A percentile compares a stretch with the other conserved stretches of the same genome.
These are phyloP conservation scores for Phymatocera aterrima DNA, from an alignment of 2,888 invertebrate genomes.

Conservation along the genomic window DNA sequence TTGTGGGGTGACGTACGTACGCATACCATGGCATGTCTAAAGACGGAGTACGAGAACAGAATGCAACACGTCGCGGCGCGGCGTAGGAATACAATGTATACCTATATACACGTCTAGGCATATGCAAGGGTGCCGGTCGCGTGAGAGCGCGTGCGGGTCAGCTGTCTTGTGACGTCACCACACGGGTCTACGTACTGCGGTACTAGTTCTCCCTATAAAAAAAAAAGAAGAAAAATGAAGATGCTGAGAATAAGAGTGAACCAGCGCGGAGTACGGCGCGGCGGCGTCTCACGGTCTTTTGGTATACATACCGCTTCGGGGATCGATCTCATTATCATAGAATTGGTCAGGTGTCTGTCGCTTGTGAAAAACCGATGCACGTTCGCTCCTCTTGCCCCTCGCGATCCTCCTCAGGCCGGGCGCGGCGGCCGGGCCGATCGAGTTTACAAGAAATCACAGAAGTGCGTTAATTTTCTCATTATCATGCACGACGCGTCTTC, in stretches of 20 bases:
- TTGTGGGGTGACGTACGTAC: background rate
- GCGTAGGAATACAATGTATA: background rate
- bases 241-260: background rate
- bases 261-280: background rate
- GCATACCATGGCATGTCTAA: background rate
- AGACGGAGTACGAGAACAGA: background rate
- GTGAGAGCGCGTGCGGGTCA: slow-evolving; percentile 49
- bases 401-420: too few species aligned
- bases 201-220: background rate
- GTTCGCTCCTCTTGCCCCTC: too few species aligned
- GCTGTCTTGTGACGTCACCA: slow-evolving; percentile 46
- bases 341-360: slow-evolving; percentile 30
- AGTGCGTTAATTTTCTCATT: slow-evolving; percentile 11
- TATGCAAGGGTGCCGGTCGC: slow-evolving; percentile 41
- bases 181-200: background rate
- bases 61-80: background rate
- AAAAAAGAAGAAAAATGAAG: background rate
- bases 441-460: background rate
- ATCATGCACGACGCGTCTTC: background rate
- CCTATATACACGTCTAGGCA: background rate
- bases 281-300: slow-evolving; percentile 21
- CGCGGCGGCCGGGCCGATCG: background rate
- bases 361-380: background rate
- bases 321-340: background rate
- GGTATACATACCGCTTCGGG: background rate